phyloP scores from a whole-genome alignment of 2,797 vertebrate species.

The Crypturellus tataupa region DNA sequence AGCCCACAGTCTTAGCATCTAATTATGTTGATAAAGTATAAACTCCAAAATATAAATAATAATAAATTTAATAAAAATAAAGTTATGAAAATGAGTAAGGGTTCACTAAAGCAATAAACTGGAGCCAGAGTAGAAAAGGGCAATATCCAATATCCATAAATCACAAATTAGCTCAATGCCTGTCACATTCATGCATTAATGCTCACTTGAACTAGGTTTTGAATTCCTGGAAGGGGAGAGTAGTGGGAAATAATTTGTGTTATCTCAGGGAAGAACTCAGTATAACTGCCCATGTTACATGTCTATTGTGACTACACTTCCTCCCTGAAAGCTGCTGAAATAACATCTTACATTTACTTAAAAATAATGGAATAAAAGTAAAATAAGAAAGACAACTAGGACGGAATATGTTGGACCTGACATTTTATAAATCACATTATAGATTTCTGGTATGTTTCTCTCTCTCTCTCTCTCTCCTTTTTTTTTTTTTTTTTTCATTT shows the following conservation, averaged over 20 bases:
- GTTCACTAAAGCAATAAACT: not conserved
- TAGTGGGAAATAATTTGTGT: not conserved
- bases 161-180: not conserved
- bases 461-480: conserved; percentile 1
- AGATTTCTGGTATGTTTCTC: not conserved
- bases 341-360: not conserved
- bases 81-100: not conserved
- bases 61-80: not conserved
- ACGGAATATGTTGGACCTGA: not conserved
- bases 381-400: not conserved
- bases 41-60: not conserved
- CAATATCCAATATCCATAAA: not conserved
- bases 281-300: not conserved
- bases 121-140: not conserved
- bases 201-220: not conserved
- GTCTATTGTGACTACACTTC: not conserved
- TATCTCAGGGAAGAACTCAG: not conserved
- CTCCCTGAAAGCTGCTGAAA: not conserved
- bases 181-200: not conserved
- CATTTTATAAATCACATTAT: not conserved
- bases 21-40: not conserved
- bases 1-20: not conserved
- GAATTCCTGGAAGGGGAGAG: not conserved
- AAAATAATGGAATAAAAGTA: not conserved
- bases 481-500: conserved; percentile 10